Evolutionary conservation across 2,113 vertebrate species (phyloP), one percentile per base, ranked within the genome.

Genomic region (Machaerirhynchus nigripectus): DNA sequence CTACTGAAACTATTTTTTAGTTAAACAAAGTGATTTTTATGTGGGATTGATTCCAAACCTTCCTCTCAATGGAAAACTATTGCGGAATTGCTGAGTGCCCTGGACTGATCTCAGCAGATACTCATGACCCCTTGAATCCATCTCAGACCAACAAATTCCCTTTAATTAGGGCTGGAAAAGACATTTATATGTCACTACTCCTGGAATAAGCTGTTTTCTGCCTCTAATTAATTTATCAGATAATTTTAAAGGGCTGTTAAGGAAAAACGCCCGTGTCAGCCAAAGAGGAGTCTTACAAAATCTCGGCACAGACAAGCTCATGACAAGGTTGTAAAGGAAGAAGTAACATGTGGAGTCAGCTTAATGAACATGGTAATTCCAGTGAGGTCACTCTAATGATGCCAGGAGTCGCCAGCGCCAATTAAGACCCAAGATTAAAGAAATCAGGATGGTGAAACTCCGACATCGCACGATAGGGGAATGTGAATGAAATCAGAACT

Each of bases 391-490:
- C 90, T 37, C 4, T 55, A 60, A 94, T 84, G 77, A 81, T 47
- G 74, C 26, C 73, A 80, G 59, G 16, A 89, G 61, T 26, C 68
- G 68, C 59, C 15, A 31, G 21, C 9, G 2, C 61, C 70, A 70
- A 90, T 95, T 94, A 93, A 83, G 71, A 56, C 35, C 50, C 52
- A 24, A 91, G 90, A 95, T 96, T 77, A 93, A 96, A 96, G 92
- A 87, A 94, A 84, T 76, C 23, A 6, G 3, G 75, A 15, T 90
- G 87, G 71, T 79, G 92, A 63, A 94, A 94, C 57, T 17, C 1
- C 10, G 9, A 42, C 56, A 49, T 61, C 65, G 10, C 75, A 76
- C 0, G 2, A 28, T 24, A 16, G 7, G 47, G 75, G 71, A 75
- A 49, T 16, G 33, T 3, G 19, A 40, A 65, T 19, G 37, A 61